Conservation (phyloP, 2,113 vertebrate genomes). For the Tachysurus vachellii region DNA sequence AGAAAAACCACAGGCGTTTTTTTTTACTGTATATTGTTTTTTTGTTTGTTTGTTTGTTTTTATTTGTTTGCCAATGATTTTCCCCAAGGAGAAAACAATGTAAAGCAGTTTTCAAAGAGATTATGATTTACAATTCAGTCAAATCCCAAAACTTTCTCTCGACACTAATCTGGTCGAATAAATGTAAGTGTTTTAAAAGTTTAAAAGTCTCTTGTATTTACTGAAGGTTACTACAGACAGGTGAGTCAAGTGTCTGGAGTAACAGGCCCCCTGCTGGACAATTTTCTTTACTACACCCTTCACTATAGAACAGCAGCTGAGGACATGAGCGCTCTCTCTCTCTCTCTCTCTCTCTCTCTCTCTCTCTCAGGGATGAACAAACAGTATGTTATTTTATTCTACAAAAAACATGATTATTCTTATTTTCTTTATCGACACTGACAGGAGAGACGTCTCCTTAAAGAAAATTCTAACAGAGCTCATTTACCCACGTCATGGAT, state of each 20-base stretch:
- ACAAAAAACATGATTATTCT: background rate
- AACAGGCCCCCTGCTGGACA: slow-evolving; percentile 16
- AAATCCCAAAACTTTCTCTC: background rate
- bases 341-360: background rate
- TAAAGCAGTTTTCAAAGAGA: too few species aligned
- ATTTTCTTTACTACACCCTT: background rate
- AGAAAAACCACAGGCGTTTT: background rate
- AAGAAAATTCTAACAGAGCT: background rate
- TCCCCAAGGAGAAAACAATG: too few species aligned
- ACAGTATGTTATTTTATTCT: background rate
- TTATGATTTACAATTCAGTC: too few species aligned
- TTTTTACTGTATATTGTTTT: too few species aligned
- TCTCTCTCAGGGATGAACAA: background rate
- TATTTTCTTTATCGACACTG: background rate
- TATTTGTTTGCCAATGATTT: background rate
- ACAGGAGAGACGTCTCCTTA: background rate
- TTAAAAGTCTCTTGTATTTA: background rate
- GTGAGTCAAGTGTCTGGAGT: background rate
- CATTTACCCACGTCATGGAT: background rate
- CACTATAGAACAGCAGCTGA: background rate
- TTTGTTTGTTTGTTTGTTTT: background rate
- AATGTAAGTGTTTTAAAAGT: background rate
- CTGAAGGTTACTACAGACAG: background rate
- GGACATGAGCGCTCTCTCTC: background rate
- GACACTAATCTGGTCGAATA: background rate